phyloP scores from a whole-genome alignment of 1,140 invertebrate species.

The Drosophila serrata region DNA sequence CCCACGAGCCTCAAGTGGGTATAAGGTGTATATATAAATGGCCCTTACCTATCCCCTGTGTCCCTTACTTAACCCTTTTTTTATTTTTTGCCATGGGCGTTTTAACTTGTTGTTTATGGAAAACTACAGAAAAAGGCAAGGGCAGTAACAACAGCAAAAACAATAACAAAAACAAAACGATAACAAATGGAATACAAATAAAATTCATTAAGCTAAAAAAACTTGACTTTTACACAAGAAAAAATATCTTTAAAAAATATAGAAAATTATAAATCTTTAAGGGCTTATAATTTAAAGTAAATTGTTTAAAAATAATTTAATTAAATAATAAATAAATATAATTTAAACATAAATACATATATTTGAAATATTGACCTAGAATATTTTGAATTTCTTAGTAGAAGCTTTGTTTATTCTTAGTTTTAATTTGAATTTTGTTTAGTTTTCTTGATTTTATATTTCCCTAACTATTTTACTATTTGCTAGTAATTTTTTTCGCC shows the following conservation, averaged over 20 bases:
- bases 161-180: slow-evolving; percentile 6
- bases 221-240: slow-evolving; percentile 15
- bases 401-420: background rate
- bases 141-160: slow-evolving; percentile 5
- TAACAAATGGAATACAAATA: slow-evolving; percentile 8
- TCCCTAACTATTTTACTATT: background rate
- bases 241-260: background rate
- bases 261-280: too few relatives aligned
- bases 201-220: slow-evolving; percentile 4
- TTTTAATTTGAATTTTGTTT: background rate
- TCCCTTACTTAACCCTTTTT: slow-evolving; percentile 10
- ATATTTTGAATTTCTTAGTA: background rate
- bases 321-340: background rate
- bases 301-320: background rate
- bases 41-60: background rate
- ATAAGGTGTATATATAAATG: background rate
- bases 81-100: slow-evolving; percentile 29
- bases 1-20: slow-evolving; percentile 20
- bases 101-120: slow-evolving; percentile 30
- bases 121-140: slow-evolving; percentile 32
- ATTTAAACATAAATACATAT: background rate
- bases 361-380: background rate
- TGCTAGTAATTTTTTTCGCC: slow-evolving; percentile 23
- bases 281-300: too few relatives aligned
- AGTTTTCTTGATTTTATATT: too few relatives aligned